Conservation (phyloP, 2,113 vertebrate genomes). For the Scomber scombrus region DNA sequence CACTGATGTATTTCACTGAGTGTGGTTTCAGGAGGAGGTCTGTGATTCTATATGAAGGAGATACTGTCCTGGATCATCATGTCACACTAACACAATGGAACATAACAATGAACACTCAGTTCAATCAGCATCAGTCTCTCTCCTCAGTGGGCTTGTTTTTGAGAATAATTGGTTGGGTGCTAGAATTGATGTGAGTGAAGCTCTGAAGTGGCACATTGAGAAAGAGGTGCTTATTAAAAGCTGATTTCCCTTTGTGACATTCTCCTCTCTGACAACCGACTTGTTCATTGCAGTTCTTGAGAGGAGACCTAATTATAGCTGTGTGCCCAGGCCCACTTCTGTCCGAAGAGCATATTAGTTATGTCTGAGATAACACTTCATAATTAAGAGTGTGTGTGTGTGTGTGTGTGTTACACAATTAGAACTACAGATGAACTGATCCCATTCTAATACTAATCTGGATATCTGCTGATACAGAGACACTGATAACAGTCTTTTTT, state of each 20-base stretch:
- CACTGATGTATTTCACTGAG: background rate
- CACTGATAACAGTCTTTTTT: too few species aligned
- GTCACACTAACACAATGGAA: background rate
- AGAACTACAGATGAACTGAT: background rate
- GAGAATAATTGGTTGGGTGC: background rate
- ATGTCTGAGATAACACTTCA: constrained; percentile 62
- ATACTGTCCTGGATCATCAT: background rate
- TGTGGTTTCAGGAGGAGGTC: background rate
- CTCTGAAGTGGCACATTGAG: background rate
- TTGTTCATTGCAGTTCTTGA: constrained; percentile 11
- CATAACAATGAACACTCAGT: background rate
- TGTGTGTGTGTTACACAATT: background rate
- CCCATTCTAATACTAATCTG: too few species aligned
- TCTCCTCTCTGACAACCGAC: constrained; percentile 9
- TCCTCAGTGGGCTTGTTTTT: background rate
- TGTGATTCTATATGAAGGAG: background rate
- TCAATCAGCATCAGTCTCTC: background rate
- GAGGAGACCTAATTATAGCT: constrained; percentile 54
- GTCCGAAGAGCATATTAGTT: constrained; percentile 51
- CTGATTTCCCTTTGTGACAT: constrained; percentile 1
- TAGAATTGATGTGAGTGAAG: background rate
- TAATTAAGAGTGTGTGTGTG: constrained; percentile 50
- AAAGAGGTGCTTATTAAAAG: constrained; percentile 7
- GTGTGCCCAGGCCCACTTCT: constrained; percentile 33
- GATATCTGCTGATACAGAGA: too few species aligned